Evolutionary conservation across 2,888 invertebrate species (phyloP).

Genomic region (Graphium colonna): DNA sequence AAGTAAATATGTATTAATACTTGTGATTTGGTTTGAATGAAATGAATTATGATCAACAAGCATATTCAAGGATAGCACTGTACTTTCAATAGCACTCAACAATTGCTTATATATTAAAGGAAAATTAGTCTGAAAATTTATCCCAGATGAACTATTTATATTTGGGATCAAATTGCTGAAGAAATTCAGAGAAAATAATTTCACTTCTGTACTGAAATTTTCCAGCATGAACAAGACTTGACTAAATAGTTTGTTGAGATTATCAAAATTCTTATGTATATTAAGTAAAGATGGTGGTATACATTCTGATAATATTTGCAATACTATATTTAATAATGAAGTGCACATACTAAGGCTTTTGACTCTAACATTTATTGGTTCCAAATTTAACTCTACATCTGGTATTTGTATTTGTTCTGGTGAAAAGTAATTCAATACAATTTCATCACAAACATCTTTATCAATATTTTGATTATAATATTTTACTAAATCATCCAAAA

Average conservation of each 20-base stretch:
- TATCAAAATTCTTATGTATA: conserved; percentile 37
- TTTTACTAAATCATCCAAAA: conserved; percentile 59
- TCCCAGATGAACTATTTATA: conserved; percentile 44
- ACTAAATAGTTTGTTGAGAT: conserved; percentile 42
- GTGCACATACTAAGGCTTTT: conserved; percentile 54
- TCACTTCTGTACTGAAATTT: conserved; percentile 57
- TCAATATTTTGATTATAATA: conserved; percentile 54
- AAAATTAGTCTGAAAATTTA: conserved; percentile 44
- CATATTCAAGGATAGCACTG: conserved; percentile 46
- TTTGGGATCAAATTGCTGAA: conserved; percentile 54
- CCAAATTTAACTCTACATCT: conserved; percentile 59
- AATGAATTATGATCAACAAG: conserved; percentile 58
- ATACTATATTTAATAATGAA: conserved; percentile 50
- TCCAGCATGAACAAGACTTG: conserved; percentile 53
- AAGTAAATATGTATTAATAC: conserved; percentile 42
- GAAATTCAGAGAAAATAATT: conserved; percentile 53
- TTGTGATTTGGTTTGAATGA: conserved; percentile 40
- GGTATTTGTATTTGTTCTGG: conserved; percentile 58
- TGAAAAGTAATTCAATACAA: conserved; percentile 65
- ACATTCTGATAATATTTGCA: conserved; percentile 59
- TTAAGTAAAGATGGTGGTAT: conserved; percentile 53
- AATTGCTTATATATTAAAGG: conserved; percentile 44
- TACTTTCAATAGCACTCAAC: conserved; percentile 44
- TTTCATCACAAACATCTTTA: conserved; percentile 24
- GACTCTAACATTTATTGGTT: conserved; percentile 61